Conservation (phyloP, 2,797 vertebrate genomes). For the Pseudomugil tenellus region DNA sequence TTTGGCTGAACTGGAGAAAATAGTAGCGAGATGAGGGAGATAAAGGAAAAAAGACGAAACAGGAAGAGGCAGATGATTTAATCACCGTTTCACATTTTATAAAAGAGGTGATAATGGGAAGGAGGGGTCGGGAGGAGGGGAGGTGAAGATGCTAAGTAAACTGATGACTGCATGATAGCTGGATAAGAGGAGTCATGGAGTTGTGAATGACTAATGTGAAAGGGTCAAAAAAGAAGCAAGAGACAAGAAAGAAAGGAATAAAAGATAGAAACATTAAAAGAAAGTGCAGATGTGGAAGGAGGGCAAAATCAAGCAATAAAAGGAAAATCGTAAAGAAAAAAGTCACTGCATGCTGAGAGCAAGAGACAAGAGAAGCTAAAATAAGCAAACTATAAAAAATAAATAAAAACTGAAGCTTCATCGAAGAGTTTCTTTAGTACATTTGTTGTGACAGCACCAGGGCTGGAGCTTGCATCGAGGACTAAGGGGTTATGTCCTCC, state of each 20-base stretch:
- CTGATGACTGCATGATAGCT: slow-evolving; percentile 49
- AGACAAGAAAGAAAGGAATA: slow-evolving; percentile 8
- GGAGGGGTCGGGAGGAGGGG: not conserved
- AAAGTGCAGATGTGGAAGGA: not conserved
- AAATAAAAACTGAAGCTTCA: slow-evolving; percentile 20
- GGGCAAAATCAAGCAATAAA: not conserved
- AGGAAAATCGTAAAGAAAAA: slow-evolving; percentile 7
- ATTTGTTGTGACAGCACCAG: slow-evolving; percentile 42
- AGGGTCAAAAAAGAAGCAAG: slow-evolving; percentile 5
- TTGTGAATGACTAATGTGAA: slow-evolving; percentile 49
- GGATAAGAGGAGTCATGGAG: slow-evolving; percentile 21
- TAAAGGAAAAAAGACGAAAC: slow-evolving; percentile 10
- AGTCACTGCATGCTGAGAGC: slow-evolving; percentile 3
- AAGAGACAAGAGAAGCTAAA: slow-evolving; percentile 6
- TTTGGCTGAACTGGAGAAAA: slow-evolving; percentile 44
- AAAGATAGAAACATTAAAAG: slow-evolving; percentile 17
- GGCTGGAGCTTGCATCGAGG: slow-evolving; percentile 9
- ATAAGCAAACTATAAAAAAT: slow-evolving; percentile 7
- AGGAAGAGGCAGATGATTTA: slow-evolving; percentile 27
- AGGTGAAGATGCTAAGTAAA: slow-evolving; percentile 28
- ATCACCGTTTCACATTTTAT: slow-evolving; percentile 20
- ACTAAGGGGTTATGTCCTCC: slow-evolving; percentile 18
- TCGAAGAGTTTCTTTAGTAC: slow-evolving; percentile 13
- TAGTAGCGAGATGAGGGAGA: slow-evolving; percentile 11
- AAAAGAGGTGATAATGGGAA: slow-evolving; percentile 1